Evolutionary conservation across 2,888 invertebrate genomes (phyloP), one percentile per base, ranked within the genome.

Genomic region (Philaethria dido): DNA sequence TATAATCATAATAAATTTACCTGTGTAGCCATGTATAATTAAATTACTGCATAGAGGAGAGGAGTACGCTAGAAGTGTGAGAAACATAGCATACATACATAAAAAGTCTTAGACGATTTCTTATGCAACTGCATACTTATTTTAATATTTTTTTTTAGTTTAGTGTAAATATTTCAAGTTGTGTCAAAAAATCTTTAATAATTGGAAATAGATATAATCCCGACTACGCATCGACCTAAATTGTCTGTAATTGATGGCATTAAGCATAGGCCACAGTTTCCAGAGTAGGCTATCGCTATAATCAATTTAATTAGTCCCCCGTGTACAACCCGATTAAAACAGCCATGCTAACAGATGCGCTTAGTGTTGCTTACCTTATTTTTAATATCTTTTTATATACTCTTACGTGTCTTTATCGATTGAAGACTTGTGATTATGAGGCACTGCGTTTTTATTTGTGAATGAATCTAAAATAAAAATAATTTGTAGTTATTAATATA

Each of bases 271-370:
- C 66, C 61, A 62, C 70, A 70, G 52, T 68, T 68, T 66, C 61
- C 63, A 50, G 60, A 25, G 66, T 42, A 66, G 57, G 61, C 50
- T 54, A 60, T 50, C 52, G 66, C 65, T 57, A 66, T 72, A 70
- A 70, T 70, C 68, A 65, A 69, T 65, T 72, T 69, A 67, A 72
- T 72, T 70, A 69, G 66, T 65, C 59, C 65, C 62, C 57, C 67
- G 45, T 39, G 50, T 67, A 67, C 65, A 66, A 63, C 62, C 20
- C 42, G 64, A 62, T 68, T 69, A 57, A 69, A 59, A 47, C 57
- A 57, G 3, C 42, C 6, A n/a, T 16, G 13, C 13, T 29, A 59
- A 50, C 45, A 25, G 36, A 44, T 54, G 25, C 47, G 47, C 55
- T 47, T 39, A 64, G 25, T 22, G 16, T 16, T 45, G 20, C 16